Conservation (phyloP, 37 sponge, comb jelly and placozoan species). For the Dysidea cf. avara region DNA sequence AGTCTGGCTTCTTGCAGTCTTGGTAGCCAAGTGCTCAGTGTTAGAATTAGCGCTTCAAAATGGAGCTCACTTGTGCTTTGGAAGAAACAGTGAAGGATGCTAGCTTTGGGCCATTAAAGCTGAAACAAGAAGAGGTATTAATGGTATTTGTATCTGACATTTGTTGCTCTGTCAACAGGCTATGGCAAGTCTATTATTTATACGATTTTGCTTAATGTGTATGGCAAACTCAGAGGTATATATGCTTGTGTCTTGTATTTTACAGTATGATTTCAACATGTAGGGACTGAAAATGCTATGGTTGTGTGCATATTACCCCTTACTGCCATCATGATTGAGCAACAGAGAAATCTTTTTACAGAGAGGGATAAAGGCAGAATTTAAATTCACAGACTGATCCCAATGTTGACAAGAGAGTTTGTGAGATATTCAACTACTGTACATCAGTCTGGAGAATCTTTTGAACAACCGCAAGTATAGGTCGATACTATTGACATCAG, state of each 20-base stretch:
- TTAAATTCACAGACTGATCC: background rate
- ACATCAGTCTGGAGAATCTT: slow-evolving; percentile 6
- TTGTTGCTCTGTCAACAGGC: slow-evolving; percentile 4
- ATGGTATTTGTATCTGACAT: background rate
- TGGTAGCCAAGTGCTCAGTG: background rate
- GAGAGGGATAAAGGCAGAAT: slow-evolving; percentile 2
- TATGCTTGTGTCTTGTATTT: no score
- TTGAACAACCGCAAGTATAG: background rate
- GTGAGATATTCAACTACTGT: background rate
- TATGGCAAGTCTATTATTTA: slow-evolving; percentile 8
- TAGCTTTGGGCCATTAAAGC: background rate
- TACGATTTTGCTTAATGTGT: background rate
- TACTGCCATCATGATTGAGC: slow-evolving; percentile 7
- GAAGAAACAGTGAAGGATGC: background rate
- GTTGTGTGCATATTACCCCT: slow-evolving; percentile 6
- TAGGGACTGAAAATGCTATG: background rate
- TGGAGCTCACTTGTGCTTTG: background rate
- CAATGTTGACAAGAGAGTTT: background rate
- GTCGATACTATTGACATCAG: background rate
- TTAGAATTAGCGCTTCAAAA: background rate
- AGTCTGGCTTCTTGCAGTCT: background rate
- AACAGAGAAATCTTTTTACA: background rate
- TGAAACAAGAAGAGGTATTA: background rate
- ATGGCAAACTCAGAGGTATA: background rate
- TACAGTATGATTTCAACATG: background rate